Conservation (phyloP, 2,797 vertebrate species). For the Molothrus aeneus region DNA sequence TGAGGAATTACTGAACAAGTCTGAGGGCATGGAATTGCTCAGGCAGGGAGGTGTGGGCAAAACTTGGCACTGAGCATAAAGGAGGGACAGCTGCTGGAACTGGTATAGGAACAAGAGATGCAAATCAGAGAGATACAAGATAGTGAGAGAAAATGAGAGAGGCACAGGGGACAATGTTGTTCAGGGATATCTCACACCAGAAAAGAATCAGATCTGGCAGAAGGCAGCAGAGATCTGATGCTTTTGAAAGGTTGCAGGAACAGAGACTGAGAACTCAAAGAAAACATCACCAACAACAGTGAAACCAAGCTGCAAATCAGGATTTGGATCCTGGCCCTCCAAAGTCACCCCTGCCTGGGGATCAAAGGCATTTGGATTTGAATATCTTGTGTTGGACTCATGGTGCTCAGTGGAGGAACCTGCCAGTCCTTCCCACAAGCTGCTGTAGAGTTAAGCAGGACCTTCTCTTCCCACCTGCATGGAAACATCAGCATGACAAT, state of each 20-base stretch:
- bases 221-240: background rate
- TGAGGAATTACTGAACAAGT: background rate
- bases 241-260: background rate
- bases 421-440: background rate
- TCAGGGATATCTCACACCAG: background rate
- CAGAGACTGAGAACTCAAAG: background rate
- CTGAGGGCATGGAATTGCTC: background rate
- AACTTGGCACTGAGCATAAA: background rate
- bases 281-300: background rate
- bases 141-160: background rate
- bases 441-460: background rate
- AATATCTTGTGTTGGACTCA: background rate
- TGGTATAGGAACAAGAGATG: background rate
- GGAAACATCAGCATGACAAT: background rate
- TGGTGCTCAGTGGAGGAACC: background rate
- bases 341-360: background rate
- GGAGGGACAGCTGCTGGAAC: background rate
- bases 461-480: background rate
- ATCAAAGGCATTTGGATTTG: background rate
- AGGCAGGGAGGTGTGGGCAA: background rate
- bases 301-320: background rate
- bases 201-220: background rate
- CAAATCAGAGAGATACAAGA: background rate
- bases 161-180: background rate
- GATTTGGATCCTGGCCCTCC: background rate